Base-by-base conservation (phyloP, 2,888 invertebrate species). In the Lithophane socia region DNA sequence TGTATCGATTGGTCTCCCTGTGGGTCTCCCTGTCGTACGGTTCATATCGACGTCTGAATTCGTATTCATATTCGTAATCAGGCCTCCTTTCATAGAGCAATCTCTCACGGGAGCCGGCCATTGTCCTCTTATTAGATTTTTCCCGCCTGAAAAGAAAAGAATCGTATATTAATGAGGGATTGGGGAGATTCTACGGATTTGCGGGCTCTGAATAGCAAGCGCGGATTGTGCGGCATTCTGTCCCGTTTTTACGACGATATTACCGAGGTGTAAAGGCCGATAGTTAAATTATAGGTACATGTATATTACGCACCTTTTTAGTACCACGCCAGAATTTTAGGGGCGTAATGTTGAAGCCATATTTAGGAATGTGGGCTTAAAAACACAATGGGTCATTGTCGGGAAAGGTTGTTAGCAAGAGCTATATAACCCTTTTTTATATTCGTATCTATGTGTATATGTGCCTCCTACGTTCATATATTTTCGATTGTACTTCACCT, bases 71-170 rank as follows among this genome's bases (percentile, higher is more conserved):
- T 77, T 94, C 94, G 81, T 92, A 92, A 81, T 95, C 94, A 70
- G 93, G 82, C 82, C 94, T 92, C 84, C 94, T 91, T 83, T 96
- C 95, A 91, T 96, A 94, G 61, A 96, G 92, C 77, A 96, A 89
- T 87, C 94, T 92, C 86, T 96, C 96, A 73, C 95, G 92, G 84
- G 96, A 96, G 44, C 96, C 96, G 52, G 95, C 96, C 96, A 96
- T 96, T 89, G 89, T 88, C 82, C 90, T 86, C 79, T 86, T 85
- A 92, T 92, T 93, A 90, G 90, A 92, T 91, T 90, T 89, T 88
- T 89, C 89, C 88, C 95, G 81, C 82, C 88, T 89, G 89, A 94
- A 95, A 80, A 92, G 92, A 90, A 92, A 89, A 92, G 89, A 91
- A 90, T 86, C 65, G 87, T 84, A 90, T 91, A 91, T 93, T 92